phyloP scores from a whole-genome alignment of 2,797 vertebrate genomes.

The Adelosebastes latens region DNA sequence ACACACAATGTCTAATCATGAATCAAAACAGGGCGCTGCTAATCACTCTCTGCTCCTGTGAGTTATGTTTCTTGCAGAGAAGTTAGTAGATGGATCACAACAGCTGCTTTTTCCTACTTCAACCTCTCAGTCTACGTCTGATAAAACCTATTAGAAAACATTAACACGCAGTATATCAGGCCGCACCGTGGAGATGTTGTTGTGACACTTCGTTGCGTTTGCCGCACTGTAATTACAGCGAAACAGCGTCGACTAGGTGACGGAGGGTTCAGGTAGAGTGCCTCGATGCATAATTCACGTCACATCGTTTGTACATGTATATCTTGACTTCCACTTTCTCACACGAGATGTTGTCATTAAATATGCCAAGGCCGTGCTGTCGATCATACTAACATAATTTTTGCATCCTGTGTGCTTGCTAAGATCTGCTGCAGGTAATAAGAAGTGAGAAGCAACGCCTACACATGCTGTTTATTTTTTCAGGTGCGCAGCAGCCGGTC shows the following conservation, averaged over 20 bases:
- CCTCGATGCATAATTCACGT: slow-evolving; percentile 47
- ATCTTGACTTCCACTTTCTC: slow-evolving; percentile 22
- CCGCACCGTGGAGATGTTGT: background rate
- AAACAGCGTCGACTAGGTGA: background rate
- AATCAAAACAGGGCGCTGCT: slow-evolving; percentile 23
- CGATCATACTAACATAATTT: background rate
- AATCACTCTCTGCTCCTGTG: slow-evolving; percentile 6
- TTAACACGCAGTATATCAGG: background rate
- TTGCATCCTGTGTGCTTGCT: background rate
- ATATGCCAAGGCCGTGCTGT: background rate
- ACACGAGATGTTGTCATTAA: slow-evolving; percentile 6
- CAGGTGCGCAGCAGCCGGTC: background rate
- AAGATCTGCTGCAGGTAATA: background rate
- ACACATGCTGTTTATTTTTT: background rate
- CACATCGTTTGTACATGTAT: background rate
- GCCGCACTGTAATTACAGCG: slow-evolving; percentile 24
- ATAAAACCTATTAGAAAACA: background rate
- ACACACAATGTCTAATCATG: slow-evolving; percentile 10
- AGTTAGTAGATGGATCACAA: background rate
- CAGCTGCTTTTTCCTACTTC: background rate
- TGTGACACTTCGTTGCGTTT: background rate
- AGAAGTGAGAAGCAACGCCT: background rate
- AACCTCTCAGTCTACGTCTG: background rate
- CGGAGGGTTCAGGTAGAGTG: slow-evolving; percentile 31
- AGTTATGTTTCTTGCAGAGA: background rate